These are phyloP conservation scores for Melikaiella ostensackeni DNA, from an alignment of 2,888 invertebrate species.

Conservation along the genomic window DNA sequence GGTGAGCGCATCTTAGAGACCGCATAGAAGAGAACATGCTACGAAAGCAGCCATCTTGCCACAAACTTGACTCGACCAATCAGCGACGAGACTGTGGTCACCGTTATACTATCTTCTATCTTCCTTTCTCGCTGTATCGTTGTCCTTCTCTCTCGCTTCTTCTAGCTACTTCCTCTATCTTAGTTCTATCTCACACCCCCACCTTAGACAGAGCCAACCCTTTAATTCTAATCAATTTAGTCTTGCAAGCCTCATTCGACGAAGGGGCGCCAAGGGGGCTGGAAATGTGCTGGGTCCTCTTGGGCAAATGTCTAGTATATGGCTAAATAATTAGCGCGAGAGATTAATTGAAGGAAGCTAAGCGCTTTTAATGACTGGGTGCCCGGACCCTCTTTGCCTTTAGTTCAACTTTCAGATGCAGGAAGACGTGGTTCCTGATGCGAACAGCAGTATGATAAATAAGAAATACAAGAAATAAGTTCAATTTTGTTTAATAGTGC, in stretches of 20 bases:
- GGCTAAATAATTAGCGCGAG: slow-evolving; percentile 74
- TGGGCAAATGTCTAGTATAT: slow-evolving; percentile 63
- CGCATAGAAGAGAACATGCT: slow-evolving; percentile 64
- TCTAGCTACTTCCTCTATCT: slow-evolving; percentile 54
- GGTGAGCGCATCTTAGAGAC: slow-evolving; percentile 70
- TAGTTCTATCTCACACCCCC: slow-evolving; percentile 48
- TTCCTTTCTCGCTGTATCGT: slow-evolving; percentile 55
- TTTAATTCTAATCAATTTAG: slow-evolving; percentile 77
- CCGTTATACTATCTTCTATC: slow-evolving; percentile 69
- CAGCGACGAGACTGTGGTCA: slow-evolving; percentile 77
- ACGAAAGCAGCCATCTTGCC: slow-evolving; percentile 76
- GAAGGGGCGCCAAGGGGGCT: slow-evolving; percentile 50
- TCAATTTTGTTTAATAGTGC: too few species aligned
- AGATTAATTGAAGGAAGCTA: slow-evolving; percentile 72
- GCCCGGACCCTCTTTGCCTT: slow-evolving; percentile 26
- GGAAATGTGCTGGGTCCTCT: slow-evolving; percentile 56
- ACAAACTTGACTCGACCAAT: slow-evolving; percentile 78
- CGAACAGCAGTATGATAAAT: background rate
- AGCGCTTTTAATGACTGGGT: slow-evolving; percentile 63
- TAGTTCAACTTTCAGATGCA: slow-evolving; percentile 24
- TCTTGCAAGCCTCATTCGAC: slow-evolving; percentile 65
- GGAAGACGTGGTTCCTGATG: background rate
- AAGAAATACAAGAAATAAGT: too few species aligned
- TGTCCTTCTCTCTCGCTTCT: slow-evolving; percentile 45
- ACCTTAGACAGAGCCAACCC: slow-evolving; percentile 63